Conservation (phyloP, 2,113 vertebrate species). For the Nicator chloris region DNA sequence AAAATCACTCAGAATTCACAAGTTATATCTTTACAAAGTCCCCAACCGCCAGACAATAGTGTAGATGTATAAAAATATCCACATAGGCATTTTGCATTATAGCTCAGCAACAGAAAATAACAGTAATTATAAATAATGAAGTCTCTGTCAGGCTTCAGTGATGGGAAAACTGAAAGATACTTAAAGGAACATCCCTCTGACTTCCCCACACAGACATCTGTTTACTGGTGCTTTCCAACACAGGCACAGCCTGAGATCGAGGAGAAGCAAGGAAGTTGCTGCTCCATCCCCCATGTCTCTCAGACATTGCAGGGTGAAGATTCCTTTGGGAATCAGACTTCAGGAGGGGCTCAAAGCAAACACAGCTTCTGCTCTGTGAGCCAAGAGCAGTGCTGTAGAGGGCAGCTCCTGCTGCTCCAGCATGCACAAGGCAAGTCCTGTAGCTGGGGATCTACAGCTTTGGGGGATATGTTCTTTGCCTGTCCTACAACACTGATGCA, state of each 20-base stretch:
- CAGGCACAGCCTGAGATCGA: background rate
- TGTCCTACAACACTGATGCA: background rate
- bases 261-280: background rate
- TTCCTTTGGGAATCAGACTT: background rate
- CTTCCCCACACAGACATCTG: background rate
- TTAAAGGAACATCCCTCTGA: background rate
- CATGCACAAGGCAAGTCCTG: background rate
- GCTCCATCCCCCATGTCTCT: rapidly evolving
- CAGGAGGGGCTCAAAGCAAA: background rate
- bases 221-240: background rate
- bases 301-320: background rate
- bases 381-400: background rate
- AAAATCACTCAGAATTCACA: background rate
- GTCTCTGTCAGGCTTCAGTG: background rate
- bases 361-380: background rate
- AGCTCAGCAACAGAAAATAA: background rate
- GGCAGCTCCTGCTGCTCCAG: background rate
- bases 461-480: background rate
- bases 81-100: background rate
- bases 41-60: background rate
- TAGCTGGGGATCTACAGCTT: background rate
- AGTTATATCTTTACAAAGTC: background rate
- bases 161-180: background rate
- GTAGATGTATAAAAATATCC: background rate
- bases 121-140: background rate